A percentile compares a stretch with the other conserved stretches of the same genome.
Evolutionary conservation across 2,888 invertebrate species (phyloP).

Genomic region (Caenorhabditis zanzibari): DNA sequence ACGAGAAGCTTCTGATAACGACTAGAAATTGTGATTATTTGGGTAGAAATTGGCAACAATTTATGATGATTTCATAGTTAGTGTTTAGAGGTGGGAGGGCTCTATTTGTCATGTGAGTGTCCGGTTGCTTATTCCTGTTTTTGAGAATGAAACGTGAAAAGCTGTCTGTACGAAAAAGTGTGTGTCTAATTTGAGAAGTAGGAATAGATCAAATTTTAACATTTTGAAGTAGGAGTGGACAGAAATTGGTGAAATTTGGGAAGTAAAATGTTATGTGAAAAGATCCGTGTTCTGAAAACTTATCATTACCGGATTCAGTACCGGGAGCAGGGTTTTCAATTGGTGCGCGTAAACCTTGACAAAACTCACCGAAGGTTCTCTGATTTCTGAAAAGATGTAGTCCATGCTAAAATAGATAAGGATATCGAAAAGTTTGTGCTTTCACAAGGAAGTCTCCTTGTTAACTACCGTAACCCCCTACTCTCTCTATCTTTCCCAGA

Average conservation of each 20-base stretch:
- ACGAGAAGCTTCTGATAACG: constrained; percentile 25
- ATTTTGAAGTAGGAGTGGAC: neutral
- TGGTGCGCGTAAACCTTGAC: too few relatives aligned
- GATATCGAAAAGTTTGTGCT: too few relatives aligned
- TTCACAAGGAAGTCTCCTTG: too few relatives aligned
- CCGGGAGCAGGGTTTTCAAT: too few relatives aligned
- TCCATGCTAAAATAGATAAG: too few relatives aligned
- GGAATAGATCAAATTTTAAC: neutral
- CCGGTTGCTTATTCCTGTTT: constrained; percentile 15
- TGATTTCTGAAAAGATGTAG: too few relatives aligned
- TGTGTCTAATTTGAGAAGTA: neutral
- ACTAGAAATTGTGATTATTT: constrained; percentile 13
- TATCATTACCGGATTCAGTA: too few relatives aligned
- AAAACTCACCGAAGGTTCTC: too few relatives aligned
- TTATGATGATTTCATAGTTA: constrained; percentile 22
- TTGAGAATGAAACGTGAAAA: neutral
- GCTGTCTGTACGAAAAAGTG: neutral
- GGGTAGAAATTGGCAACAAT: constrained; percentile 43
- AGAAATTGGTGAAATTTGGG: neutral
- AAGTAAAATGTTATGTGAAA: neutral
- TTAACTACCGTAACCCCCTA: neutral
- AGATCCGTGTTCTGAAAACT: too few relatives aligned
- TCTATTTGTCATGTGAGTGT: constrained; percentile 19
- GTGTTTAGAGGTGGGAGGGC: neutral
- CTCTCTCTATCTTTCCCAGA: neutral